Evolutionary conservation across 2,113 vertebrate genomes (phyloP).

Genomic region (Echinops telfairi): DNA sequence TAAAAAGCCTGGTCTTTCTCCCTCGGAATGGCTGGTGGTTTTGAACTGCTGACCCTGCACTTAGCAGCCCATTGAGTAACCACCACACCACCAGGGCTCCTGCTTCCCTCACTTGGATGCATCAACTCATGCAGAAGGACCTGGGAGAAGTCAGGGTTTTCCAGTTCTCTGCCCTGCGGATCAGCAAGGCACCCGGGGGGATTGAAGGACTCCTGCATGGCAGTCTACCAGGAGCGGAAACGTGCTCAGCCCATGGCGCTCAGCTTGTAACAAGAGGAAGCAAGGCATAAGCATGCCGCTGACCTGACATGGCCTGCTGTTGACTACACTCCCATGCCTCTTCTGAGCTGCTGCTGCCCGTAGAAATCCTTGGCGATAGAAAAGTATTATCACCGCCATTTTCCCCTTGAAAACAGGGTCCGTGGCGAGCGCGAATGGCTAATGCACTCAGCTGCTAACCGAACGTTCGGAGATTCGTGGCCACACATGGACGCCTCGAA

Average conservation of each 20-base stretch:
- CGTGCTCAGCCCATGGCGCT: not conserved
- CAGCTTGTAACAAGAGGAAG: not conserved
- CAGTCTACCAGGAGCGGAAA: not conserved
- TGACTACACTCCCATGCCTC: not conserved
- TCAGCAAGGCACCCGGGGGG: too few species aligned
- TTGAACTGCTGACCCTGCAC: too few species aligned
- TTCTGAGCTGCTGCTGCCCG: conserved; percentile 23
- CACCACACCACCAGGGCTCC: too few species aligned
- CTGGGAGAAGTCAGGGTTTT: not conserved
- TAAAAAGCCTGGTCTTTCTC: too few species aligned
- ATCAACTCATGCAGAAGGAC: not conserved
- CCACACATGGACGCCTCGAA: not conserved
- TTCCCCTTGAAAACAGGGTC: conserved; percentile 42
- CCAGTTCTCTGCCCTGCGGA: not conserved
- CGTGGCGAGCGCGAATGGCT: not conserved
- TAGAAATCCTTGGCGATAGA: conserved; percentile 38
- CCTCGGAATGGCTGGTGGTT: too few species aligned
- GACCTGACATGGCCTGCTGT: not conserved
- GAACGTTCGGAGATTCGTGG: not conserved
- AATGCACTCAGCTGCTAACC: not conserved
- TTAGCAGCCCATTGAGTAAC: too few species aligned
- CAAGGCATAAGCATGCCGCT: not conserved
- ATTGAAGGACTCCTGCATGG: not conserved
- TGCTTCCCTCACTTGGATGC: not conserved
- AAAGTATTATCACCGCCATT: conserved; percentile 34